Percentiles rank a stretch among this genome's conserved stretches.
Conservation (phyloP, 2,888 invertebrate genomes). For the Himalopsyche japonica region DNA sequence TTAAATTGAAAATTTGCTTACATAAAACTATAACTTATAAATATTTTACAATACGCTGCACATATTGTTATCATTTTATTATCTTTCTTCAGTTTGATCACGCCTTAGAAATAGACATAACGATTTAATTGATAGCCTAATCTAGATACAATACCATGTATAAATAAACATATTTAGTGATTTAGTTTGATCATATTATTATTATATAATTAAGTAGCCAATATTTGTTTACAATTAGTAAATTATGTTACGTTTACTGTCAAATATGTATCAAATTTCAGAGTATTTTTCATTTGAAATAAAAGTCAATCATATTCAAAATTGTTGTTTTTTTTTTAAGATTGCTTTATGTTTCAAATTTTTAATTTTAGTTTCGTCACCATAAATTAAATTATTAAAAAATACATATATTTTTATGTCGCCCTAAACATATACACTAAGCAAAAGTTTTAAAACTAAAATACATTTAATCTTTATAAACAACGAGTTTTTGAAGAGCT, state of each 20-base stretch:
- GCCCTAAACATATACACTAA: too few relatives aligned
- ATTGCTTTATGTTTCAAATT: not conserved
- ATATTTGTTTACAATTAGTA: not conserved
- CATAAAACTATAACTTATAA: not conserved
- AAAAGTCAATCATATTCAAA: not conserved
- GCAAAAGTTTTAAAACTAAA: not conserved
- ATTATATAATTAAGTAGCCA: not conserved
- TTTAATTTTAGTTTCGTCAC: too few relatives aligned
- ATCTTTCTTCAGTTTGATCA: not conserved
- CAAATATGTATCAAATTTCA: constrained; percentile 1
- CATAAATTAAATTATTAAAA: too few relatives aligned
- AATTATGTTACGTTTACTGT: not conserved
- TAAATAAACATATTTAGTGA: not conserved
- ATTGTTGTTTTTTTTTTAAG: not conserved
- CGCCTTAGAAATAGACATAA: not conserved
- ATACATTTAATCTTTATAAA: not conserved
- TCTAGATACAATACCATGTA: not conserved
- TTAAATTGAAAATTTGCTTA: not conserved
- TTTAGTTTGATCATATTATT: not conserved
- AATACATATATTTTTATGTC: too few relatives aligned
- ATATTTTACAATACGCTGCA: not conserved
- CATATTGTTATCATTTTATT: not conserved
- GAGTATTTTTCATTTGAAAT: not conserved
- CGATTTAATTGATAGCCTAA: not conserved
- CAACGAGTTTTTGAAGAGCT: not conserved